Evolutionary conservation across 2,113 vertebrate species (phyloP).

Genomic region (Actenoides hombroni): DNA sequence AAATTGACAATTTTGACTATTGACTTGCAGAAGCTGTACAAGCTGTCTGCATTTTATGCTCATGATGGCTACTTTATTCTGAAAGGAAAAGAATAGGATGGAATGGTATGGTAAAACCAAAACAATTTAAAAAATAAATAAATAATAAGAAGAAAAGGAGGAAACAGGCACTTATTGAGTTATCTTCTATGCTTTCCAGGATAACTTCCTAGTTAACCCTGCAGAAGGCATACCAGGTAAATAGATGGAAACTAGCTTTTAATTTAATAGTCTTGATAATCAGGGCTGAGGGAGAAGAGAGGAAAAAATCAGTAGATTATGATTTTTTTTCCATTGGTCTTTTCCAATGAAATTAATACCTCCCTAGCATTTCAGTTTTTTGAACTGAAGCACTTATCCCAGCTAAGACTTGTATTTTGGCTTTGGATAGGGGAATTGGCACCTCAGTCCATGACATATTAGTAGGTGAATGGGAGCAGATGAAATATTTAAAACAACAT

Average conservation of each 20-base stretch:
- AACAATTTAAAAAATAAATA: background rate
- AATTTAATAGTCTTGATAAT: background rate
- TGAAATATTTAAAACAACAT: background rate
- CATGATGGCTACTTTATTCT: background rate
- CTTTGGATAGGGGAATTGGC: background rate
- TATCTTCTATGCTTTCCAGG: background rate
- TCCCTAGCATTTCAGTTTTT: background rate
- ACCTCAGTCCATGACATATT: background rate
- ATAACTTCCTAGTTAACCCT: background rate
- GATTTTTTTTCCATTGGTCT: background rate
- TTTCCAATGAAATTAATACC: background rate
- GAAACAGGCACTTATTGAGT: background rate
- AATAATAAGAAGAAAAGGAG: rapidly evolving
- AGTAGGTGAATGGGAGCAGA: background rate
- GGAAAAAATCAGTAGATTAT: background rate
- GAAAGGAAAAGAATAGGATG: background rate
- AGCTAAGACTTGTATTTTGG: background rate
- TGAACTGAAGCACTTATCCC: background rate
- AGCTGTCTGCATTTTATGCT: background rate
- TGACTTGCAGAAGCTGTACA: background rate
- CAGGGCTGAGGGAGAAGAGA: background rate
- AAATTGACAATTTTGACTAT: background rate
- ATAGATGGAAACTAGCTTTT: background rate
- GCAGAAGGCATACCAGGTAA: background rate
- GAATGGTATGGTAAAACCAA: background rate